A percentile compares a stretch with the other conserved stretches of the same genome.
Evolutionary conservation across 2,797 vertebrate genomes (phyloP).

Genomic region (Acanthurus lineatus): DNA sequence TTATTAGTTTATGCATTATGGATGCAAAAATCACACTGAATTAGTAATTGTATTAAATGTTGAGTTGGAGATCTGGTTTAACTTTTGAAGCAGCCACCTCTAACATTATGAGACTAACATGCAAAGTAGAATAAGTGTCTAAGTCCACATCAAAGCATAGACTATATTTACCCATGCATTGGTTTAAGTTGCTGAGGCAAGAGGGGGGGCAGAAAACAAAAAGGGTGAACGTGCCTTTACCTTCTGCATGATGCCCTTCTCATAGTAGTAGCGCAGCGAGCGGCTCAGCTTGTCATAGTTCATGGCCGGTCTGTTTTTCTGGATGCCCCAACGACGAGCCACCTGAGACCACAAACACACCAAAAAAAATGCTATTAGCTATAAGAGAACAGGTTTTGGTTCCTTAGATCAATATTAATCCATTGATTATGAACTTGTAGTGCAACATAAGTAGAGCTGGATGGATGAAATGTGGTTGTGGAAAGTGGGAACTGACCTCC

Average conservation of each 20-base stretch:
- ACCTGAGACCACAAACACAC: conserved; percentile 82
- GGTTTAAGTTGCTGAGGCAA: conserved; percentile 1
- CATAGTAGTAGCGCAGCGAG: conserved; percentile 96
- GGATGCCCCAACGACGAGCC: conserved; percentile 96
- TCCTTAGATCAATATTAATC: background rate
- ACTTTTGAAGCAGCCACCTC: too few species aligned
- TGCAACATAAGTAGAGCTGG: background rate
- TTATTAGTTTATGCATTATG: background rate
- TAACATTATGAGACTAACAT: too few species aligned
- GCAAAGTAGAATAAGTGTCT: too few species aligned
- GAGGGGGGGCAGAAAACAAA: conserved; percentile 15
- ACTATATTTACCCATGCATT: background rate
- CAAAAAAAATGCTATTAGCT: too few species aligned
- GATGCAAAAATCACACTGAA: background rate
- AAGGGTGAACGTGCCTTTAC: conserved; percentile 83
- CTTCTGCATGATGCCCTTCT: conserved; percentile 89
- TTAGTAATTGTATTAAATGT: background rate
- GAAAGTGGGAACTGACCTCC: conserved; percentile 84
- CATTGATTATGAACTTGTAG: background rate
- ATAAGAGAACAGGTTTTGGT: background rate
- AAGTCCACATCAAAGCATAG: background rate
- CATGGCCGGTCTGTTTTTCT: conserved; percentile 98
- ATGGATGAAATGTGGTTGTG: background rate
- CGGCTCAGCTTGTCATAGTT: conserved; percentile 98
- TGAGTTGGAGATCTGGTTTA: too few species aligned